phyloP scores from a whole-genome alignment of 2,797 vertebrate genomes.

The Okamejei kenojei region DNA sequence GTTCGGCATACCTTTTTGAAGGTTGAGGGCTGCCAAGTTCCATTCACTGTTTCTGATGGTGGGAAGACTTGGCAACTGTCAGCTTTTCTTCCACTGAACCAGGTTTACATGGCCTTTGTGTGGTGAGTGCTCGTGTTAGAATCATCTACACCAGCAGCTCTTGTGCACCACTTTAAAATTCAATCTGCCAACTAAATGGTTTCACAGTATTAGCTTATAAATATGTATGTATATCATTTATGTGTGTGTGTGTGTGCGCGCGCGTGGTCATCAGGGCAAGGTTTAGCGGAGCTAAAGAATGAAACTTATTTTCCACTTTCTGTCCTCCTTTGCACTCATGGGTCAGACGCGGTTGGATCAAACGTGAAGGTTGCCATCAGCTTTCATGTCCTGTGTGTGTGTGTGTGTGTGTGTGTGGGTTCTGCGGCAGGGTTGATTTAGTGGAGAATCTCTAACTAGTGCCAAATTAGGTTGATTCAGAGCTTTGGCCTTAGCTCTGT shows the following conservation, averaged over 20 bases:
- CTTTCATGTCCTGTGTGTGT: not conserved
- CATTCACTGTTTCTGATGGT: not conserved
- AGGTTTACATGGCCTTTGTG: constrained; percentile 9
- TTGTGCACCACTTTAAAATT: constrained; percentile 4
- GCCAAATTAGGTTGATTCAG: constrained; percentile 8
- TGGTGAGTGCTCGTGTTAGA: not conserved
- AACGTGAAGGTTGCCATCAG: not conserved
- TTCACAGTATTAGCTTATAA: not conserved
- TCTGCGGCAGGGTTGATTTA: not conserved
- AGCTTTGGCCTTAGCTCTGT: not conserved
- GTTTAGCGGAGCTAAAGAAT: constrained; percentile 19
- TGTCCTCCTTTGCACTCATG: not conserved
- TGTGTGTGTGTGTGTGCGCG: too few species aligned
- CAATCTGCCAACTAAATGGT: constrained; percentile 14
- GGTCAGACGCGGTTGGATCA: not conserved
- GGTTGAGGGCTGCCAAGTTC: not conserved
- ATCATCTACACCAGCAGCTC: not conserved
- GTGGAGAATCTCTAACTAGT: not conserved
- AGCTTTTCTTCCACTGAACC: not conserved
- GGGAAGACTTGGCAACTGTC: not conserved
- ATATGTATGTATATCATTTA: not conserved
- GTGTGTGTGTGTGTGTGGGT: too few species aligned
- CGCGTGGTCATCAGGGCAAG: not conserved
- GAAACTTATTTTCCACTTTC: constrained; percentile 9
- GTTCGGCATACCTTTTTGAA: not conserved